Percentiles rank a stretch among this genome's conserved stretches.
These are phyloP conservation scores for Percopsis omiscomaycus DNA, from an alignment of 2,797 vertebrate genomes.

Conservation along the genomic window DNA sequence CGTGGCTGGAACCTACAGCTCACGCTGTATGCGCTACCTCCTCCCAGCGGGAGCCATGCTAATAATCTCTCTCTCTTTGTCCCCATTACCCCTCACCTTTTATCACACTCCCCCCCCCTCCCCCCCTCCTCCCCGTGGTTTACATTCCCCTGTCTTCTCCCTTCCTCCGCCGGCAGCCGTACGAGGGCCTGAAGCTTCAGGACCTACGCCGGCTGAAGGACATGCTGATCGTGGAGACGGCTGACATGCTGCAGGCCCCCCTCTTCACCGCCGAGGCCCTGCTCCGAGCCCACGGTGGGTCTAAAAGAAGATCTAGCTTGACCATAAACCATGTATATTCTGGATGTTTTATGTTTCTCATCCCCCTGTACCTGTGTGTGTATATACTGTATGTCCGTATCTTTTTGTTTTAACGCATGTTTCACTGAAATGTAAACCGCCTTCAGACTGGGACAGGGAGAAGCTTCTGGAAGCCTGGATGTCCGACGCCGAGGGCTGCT, in stretches of 20 bases:
- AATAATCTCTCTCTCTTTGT: too few relatives aligned
- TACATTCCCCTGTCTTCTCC: neutral
- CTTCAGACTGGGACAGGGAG: conserved; percentile 96
- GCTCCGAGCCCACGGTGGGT: conserved; percentile 86
- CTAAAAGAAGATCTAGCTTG: neutral
- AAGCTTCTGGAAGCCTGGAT: conserved; percentile 99
- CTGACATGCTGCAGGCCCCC: conserved; percentile 98
- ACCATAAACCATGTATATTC: too few relatives aligned
- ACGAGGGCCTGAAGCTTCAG: conserved; percentile 94
- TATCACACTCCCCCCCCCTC: neutral
- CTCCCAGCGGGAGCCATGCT: conserved; percentile 22
- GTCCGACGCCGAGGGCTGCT: conserved; percentile 93
- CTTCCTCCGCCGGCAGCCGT: conserved; percentile 80
- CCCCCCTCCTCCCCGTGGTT: neutral
- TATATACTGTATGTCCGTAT: neutral
- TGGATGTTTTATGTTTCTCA: neutral
- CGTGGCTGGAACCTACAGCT: conserved; percentile 50
- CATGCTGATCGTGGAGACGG: conserved; percentile 98
- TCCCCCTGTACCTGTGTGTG: neutral
- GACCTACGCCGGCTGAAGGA: conserved; percentile 95
- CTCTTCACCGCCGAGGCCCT: conserved; percentile 98
- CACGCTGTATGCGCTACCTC: conserved; percentile 45
- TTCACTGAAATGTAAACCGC: neutral
- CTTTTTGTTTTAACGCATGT: neutral
- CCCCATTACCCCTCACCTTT: neutral